A percentile compares a stretch with the other conserved stretches of the same genome.
phyloP scores from a whole-genome alignment of 37 sponge, comb jelly and placozoan species.

The Cladorhizidae sp. region DNA sequence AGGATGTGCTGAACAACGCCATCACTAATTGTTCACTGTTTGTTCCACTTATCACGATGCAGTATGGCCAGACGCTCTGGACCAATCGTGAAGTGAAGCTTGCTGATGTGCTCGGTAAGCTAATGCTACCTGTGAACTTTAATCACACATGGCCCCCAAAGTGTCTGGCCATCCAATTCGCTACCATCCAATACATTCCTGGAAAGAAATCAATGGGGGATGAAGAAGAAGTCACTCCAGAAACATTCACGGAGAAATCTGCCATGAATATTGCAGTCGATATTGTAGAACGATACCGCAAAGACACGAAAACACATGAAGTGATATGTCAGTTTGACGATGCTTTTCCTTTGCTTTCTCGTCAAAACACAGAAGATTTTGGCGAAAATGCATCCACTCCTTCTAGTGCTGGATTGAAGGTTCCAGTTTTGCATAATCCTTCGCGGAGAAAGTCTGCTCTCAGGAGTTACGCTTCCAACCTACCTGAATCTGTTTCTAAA shows the following conservation, averaged over 20 bases:
- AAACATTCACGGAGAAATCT: not conserved
- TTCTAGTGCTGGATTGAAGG: not conserved
- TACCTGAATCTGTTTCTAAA: constrained; percentile 21
- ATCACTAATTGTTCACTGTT: constrained; percentile 73
- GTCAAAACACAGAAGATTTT: not conserved
- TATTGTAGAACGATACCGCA: constrained; percentile 19
- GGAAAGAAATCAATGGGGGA: not conserved
- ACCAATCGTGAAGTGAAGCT: constrained; percentile 89
- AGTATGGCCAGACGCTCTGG: constrained; percentile 84
- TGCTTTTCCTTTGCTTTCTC: not conserved
- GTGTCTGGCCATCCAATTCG: constrained; percentile 94
- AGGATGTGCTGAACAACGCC: constrained; percentile 77
- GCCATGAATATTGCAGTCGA: constrained; percentile 13
- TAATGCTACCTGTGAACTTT: constrained; percentile 81
- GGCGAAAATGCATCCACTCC: not conserved
- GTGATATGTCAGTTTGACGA: not conserved
- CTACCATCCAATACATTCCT: constrained; percentile 75
- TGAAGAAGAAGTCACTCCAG: not conserved
- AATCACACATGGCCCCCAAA: constrained; percentile 67
- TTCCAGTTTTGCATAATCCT: not conserved
- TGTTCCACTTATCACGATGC: constrained; percentile 73
- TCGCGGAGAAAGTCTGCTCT: constrained; percentile 27
- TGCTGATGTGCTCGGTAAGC: constrained; percentile 79
- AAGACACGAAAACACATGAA: not conserved
- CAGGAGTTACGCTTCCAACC: constrained; percentile 35